phyloP scores from a whole-genome alignment of 2,888 invertebrate species.

The Scaptomyza flava region DNA sequence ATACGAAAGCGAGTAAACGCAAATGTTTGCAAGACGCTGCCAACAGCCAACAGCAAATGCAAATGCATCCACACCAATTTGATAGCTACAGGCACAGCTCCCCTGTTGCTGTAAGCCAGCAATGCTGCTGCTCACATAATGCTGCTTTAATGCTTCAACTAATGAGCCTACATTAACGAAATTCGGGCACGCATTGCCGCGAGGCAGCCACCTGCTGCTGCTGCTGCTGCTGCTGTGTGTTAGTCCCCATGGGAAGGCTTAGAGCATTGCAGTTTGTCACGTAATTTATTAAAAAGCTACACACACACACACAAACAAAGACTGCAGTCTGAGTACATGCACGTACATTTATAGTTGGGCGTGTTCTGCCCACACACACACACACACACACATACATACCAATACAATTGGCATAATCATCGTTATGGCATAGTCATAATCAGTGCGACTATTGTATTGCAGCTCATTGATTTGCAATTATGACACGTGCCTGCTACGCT shows the following conservation, averaged over 20 bases:
- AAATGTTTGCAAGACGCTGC: constrained; percentile 64
- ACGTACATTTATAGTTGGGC: constrained; percentile 29
- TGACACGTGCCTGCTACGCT: constrained; percentile 65
- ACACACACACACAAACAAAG: constrained; percentile 41
- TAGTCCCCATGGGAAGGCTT: constrained; percentile 37
- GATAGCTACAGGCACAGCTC: neutral
- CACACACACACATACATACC: constrained; percentile 15
- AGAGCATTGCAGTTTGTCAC: constrained; percentile 74
- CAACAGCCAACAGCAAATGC: constrained; percentile 41
- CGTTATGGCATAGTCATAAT: constrained; percentile 74
- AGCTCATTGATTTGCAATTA: constrained; percentile 79
- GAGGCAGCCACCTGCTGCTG: constrained; percentile 63
- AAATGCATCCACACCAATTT: constrained; percentile 51
- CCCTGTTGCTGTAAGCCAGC: constrained; percentile 1
- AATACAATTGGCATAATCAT: constrained; percentile 76
- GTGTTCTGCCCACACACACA: constrained; percentile 27
- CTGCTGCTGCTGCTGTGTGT: neutral
- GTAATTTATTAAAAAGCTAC: constrained; percentile 78
- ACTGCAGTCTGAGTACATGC: constrained; percentile 16
- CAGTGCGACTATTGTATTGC: constrained; percentile 72
- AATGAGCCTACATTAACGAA: constrained; percentile 77
- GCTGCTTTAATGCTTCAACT: constrained; percentile 74
- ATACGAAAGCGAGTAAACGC: constrained; percentile 49
- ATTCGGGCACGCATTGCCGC: constrained; percentile 49
- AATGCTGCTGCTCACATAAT: constrained; percentile 63